Evolutionary conservation across 2,888 invertebrate species (phyloP).

Genomic region (Nomada lathburiana): DNA sequence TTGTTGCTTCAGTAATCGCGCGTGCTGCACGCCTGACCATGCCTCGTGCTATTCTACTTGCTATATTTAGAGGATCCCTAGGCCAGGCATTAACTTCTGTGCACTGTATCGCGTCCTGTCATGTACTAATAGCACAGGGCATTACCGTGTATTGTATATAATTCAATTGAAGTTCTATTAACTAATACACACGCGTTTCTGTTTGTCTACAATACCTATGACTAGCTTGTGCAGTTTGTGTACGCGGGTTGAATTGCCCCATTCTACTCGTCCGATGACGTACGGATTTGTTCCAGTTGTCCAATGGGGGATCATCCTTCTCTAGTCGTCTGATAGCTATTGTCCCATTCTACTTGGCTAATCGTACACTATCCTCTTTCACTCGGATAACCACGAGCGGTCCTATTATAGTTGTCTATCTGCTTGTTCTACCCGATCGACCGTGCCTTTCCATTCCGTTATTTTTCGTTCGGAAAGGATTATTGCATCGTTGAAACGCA

Average conservation of each 20-base stretch:
- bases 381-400: conserved; percentile 11
- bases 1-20: no score
- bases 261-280: neutral
- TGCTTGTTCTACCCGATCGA: neutral
- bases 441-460: neutral
- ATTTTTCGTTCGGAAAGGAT: neutral
- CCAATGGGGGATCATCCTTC: neutral
- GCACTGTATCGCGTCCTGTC: no score
- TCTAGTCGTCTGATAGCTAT: conserved; percentile 1
- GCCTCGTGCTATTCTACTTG: no score
- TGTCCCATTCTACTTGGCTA: conserved; percentile 17
- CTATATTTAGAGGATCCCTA: no score
- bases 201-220: no score
- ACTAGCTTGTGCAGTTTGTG: neutral
- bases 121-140: no score
- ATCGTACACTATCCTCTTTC: neutral
- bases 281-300: neutral
- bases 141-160: neutral
- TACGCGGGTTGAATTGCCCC: neutral
- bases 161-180: neutral
- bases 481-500: neutral
- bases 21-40: no score
- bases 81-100: no score
- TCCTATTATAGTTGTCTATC: conserved; percentile 15
- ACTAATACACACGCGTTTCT: no score